phyloP scores from a whole-genome alignment of 2,113 vertebrate genomes.

The Ploceus nigricollis region DNA sequence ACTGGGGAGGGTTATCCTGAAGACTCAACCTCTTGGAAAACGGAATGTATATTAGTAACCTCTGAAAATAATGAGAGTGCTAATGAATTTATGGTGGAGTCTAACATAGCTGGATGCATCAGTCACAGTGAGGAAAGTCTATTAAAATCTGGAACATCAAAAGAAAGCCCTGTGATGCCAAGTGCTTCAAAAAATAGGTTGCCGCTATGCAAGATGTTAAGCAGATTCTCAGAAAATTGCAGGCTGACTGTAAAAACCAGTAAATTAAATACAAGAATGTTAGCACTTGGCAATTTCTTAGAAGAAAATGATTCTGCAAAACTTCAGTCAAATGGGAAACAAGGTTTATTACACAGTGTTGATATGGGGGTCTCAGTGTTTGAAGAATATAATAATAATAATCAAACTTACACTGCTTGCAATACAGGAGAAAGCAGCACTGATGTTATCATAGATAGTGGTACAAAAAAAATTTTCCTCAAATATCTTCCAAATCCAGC shows the following conservation, averaged over 20 bases:
- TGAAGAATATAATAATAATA: neutral
- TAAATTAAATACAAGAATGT: neutral
- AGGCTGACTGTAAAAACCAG: neutral
- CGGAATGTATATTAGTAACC: neutral
- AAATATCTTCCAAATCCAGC: conserved; percentile 33
- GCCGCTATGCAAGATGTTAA: conserved; percentile 1
- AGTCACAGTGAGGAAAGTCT: neutral
- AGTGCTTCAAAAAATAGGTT: neutral
- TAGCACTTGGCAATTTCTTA: neutral
- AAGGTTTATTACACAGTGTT: neutral
- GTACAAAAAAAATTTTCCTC: neutral
- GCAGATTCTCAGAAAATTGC: conserved; percentile 21
- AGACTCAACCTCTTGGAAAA: neutral
- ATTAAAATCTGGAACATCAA: neutral
- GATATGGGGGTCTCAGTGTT: neutral
- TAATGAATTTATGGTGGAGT: neutral
- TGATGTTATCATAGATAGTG: neutral
- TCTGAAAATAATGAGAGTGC: neutral
- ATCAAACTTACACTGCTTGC: neutral
- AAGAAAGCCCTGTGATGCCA: neutral
- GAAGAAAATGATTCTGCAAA: conserved; percentile 8
- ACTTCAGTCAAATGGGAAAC: neutral
- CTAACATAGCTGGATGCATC: neutral
- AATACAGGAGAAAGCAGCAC: neutral
- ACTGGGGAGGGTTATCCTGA: neutral